Base-by-base conservation (phyloP, 2,113 vertebrate genomes). In the Centrocercus urophasianus region DNA sequence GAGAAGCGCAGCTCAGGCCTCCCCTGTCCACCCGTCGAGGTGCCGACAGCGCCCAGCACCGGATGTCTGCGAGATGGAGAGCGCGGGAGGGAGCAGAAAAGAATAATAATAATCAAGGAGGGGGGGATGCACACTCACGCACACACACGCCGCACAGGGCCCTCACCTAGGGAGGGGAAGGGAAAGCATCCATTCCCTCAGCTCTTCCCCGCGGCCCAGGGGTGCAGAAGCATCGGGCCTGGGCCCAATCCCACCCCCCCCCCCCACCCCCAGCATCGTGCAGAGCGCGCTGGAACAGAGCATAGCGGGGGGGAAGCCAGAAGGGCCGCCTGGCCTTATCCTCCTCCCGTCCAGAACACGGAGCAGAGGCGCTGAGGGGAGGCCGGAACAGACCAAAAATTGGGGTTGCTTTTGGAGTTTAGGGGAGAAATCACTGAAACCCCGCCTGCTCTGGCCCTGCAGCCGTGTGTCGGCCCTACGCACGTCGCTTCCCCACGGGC, bases 91-190 rank as follows among this genome's bases (percentile, higher is more conserved):
- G 90, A 57, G 32, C 27, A 74, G 59, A 4, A 9, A 19, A 11
- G 11, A 13, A 25, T 27, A 45, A 8, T 34, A 3, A 8, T 10
- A 30, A 9, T 8, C 27, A 45, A 50, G n/a, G 22, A 4, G 27
- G 11, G 14, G 6, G 45, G 83, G 48, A 22, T 6, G 50, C 72
- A 93, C 87, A 91, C 69, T 79, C 95, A 93, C 88, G 12, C 95
- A 83, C 94, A 92, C 93, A 93, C 83, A 83, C 80, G 18, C 86
- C 28, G 28, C 40, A 27, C 27, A 56, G 63, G 60, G 32, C 40
- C 69, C 50, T 14, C 45, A 48, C 59, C 67, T 27, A 32, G n/a
- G 74, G 54, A 72, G 15, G 27, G 30, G 28, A 77, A 67, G 70
- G 65, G 48, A 28, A 69, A 63, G 57, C 38, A 6, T 6, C 13